Conservation (phyloP, 2,888 invertebrate species). For the Xestia xanthographa region DNA sequence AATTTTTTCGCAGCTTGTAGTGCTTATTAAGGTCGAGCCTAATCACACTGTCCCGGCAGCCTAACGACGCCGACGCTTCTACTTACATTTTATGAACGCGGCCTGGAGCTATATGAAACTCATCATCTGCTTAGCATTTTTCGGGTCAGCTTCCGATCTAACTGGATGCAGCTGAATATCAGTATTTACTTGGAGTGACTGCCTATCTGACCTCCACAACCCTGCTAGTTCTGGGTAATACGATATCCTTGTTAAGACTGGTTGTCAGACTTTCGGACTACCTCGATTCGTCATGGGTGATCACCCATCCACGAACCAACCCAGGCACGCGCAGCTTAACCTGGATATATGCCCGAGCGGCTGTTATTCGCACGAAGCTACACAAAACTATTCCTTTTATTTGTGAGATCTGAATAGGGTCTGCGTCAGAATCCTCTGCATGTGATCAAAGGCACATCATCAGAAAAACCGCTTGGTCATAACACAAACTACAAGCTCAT, state of each 20-base stretch:
- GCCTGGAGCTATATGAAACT: background rate
- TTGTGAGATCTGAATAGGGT: background rate
- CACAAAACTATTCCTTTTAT: background rate
- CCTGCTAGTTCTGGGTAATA: background rate
- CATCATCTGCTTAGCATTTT: background rate
- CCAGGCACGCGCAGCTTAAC: background rate
- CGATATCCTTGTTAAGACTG: background rate
- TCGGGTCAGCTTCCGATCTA: background rate
- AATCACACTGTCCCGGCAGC: constrained; percentile 5
- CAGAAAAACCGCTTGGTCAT: background rate
- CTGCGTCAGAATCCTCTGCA: background rate
- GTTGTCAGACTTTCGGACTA: background rate
- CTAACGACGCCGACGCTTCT: background rate
- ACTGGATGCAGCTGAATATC: background rate
- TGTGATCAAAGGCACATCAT: background rate
- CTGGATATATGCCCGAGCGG: too few relatives aligned
- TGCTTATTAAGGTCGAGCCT: constrained; percentile 19
- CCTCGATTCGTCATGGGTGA: background rate
- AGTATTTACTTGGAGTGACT: background rate
- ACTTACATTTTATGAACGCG: background rate
- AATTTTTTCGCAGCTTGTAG: constrained; percentile 13
- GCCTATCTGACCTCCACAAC: background rate
- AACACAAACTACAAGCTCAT: too few relatives aligned
- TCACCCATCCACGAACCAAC: background rate
- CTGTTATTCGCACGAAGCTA: background rate